Conservation (phyloP, 2,797 vertebrate species). For the Alosa sapidissima region DNA sequence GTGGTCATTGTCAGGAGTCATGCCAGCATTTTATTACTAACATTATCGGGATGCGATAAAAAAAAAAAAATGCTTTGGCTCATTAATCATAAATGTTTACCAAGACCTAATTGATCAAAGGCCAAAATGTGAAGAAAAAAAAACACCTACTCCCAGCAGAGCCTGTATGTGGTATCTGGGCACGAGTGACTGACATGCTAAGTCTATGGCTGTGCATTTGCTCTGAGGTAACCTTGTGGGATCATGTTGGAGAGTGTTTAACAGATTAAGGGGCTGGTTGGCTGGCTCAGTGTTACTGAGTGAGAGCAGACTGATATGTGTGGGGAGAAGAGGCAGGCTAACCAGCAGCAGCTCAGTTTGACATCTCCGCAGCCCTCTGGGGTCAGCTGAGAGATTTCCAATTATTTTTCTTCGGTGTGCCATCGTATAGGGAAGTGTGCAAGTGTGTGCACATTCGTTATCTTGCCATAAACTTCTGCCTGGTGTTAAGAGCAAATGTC, state of each 20-base stretch:
- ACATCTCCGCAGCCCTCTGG: background rate
- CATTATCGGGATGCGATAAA: background rate
- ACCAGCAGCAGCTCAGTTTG: background rate
- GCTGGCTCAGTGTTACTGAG: background rate
- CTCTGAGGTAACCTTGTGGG: conserved; percentile 10
- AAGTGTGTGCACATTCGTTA: conserved; percentile 8
- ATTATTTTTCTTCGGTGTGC: conserved; percentile 34
- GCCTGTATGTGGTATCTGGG: background rate
- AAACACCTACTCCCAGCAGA: background rate
- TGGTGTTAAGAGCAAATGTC: background rate
- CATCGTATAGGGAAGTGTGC: background rate
- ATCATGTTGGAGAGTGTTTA: conserved; percentile 8
- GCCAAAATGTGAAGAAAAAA: background rate
- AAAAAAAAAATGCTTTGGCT: background rate
- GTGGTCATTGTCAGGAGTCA: background rate
- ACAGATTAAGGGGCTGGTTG: conserved; percentile 1
- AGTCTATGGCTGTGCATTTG: conserved; percentile 8
- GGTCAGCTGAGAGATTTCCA: conserved; percentile 29
- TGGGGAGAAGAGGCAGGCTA: background rate
- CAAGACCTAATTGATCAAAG: background rate
- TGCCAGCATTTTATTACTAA: background rate
- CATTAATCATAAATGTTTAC: background rate
- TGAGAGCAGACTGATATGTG: background rate
- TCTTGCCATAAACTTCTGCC: background rate
- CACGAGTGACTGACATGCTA: background rate